These are phyloP conservation scores for Pseudomyrmex pallidus DNA, from an alignment of 1,140 invertebrate genomes.

Conservation along the genomic window DNA sequence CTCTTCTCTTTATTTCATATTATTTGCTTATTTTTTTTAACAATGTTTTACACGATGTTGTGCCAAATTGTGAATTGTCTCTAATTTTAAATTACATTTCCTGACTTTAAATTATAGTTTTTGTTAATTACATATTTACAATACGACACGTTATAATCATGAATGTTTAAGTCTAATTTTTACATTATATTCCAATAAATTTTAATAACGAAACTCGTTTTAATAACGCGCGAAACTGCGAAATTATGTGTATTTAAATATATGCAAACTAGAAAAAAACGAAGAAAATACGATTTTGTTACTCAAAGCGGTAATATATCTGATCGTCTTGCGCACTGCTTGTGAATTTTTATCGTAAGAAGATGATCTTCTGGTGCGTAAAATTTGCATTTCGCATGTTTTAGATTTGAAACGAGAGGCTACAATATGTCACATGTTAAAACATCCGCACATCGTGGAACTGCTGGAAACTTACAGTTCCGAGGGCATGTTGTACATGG, in stretches of 20 bases:
- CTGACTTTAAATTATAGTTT: too few relatives aligned
- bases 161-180: too few relatives aligned
- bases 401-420: constrained; percentile 98
- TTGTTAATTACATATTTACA: too few relatives aligned
- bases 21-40: neutral
- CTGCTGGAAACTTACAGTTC: constrained; percentile 99
- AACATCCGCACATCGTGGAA: constrained; percentile 99
- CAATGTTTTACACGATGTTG: neutral
- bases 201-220: too few relatives aligned
- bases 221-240: too few relatives aligned
- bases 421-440: constrained; percentile 99
- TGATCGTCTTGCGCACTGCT: neutral
- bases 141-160: too few relatives aligned
- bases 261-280: too few relatives aligned
- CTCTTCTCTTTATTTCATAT: neutral
- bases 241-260: too few relatives aligned
- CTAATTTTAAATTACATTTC: neutral
- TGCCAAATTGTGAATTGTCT: neutral
- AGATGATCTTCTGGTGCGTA: neutral
- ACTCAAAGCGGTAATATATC: neutral
- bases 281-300: too few relatives aligned
- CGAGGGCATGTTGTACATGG: constrained; percentile 99
- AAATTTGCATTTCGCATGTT: constrained; percentile 78
- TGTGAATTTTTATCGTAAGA: neutral
- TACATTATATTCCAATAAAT: too few relatives aligned